Evolutionary conservation across 2,888 invertebrate species (phyloP), one percentile per base, ranked within the genome.

Genomic region (Ernsta delagoae): DNA sequence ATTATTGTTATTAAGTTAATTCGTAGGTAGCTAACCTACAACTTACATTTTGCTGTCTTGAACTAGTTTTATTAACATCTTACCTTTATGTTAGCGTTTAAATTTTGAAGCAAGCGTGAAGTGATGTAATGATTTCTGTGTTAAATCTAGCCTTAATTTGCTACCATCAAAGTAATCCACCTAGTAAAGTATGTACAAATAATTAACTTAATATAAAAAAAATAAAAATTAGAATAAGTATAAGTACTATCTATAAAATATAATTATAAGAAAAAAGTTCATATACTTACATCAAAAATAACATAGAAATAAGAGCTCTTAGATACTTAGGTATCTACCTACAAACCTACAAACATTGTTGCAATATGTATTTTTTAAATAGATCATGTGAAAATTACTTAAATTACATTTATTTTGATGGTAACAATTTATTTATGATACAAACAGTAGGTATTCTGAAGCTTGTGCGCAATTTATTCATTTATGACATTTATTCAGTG

Each of bases 91-190:
- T 24, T 24, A 24, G 3, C 24, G 1, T 24, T 24, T 24, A 3
- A 24, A 24, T 24, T 24, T 39, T 39, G 39, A 39, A 39, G 4
- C 24, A 39, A 50, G 48, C 41, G 53, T 59, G 41, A 66, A 59
- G 59, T 66, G 41, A 59, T 53, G 65, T 59, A 59, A 59, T 66
- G 41, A 57, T 11, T 57, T 34, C 57, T n/a, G 39, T 36, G 56
- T 57, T 34, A 8, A 31, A 41, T 59, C 36, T 65, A 59, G 36
- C 36, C 11, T 59, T n/a, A 65, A 41, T 60, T 53, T 66, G 65
- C 53, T 31, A 59, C 65, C 65, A 66, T 66, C 59, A 66, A 66
- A 59, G 8, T 56, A 56, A 56, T 57, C 2, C 9, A 7, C 36
- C 5, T 39, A 41, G 41, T 41, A 9, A 45, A 45, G 1, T 4